Base-by-base conservation (phyloP, 1,140 invertebrate species). In the Aradophagus sp. region DNA sequence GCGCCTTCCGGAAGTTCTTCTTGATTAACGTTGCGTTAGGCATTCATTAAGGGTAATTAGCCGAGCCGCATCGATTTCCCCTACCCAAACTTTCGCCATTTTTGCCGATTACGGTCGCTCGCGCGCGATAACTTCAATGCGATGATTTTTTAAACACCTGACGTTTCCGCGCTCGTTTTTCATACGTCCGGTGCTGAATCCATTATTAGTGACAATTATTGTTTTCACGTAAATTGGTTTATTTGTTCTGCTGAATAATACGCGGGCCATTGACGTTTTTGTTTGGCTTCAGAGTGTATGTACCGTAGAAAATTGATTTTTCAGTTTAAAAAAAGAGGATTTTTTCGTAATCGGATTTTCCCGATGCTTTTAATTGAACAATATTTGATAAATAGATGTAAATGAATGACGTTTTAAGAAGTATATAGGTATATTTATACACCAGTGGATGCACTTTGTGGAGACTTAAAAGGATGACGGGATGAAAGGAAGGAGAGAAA, bases 31-130 rank as follows among this genome's bases (percentile, higher is more conserved):
- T 39, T 47, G 56, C 70, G 63, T 67, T 59, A 63, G 34, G 56
- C 45, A 73, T 67, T 67, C 62, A 73, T 67, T 73, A 59, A 39
- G 61, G 52, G 42, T 67, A 73, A 73, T 73, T 73, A 67, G 36
- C 32, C 35, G 52, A 56, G 62, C 56, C 45, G 17, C 53, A 45
- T 35, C 20, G 45, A 53, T 59, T 19, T 16, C 17, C 27, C 27
- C 19, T 16, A 6, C n/a, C 12, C 3, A 14, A 31, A 52, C 32
- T 50, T 34, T 62, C 23, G 2, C 20, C 10, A 44, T 32, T 41
- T 47, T 32, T 32, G 20, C 5, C 34, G 34, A 52, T 62, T 52
- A 52, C 5, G 14, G 13, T 38, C 35, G 6, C 11, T n/a, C 11
- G 17, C 26, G 20, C 14, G 26, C 11, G 20, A 16, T 62, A 8